Conservation (phyloP, 2,113 vertebrate genomes). For the Paratilapia polleni region DNA sequence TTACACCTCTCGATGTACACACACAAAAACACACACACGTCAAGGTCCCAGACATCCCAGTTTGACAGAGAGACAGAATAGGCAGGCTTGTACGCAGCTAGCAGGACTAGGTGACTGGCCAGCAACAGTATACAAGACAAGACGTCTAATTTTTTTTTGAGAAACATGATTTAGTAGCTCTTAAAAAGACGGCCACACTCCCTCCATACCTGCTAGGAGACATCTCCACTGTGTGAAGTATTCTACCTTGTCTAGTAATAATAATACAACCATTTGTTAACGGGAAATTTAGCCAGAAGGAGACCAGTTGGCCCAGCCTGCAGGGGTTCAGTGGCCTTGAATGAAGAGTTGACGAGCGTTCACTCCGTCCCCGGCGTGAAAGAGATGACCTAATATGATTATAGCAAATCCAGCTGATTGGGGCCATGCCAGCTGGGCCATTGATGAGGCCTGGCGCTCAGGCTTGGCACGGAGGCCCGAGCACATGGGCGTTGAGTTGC, state of each 20-base stretch:
- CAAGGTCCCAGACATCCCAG: constrained; percentile 67
- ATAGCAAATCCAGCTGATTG: constrained; percentile 74
- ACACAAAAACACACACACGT: constrained; percentile 28
- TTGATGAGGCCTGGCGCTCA: constrained; percentile 58
- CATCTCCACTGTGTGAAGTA: background rate
- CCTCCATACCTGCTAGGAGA: constrained; percentile 12
- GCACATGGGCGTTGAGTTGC: constrained; percentile 28
- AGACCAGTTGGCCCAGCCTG: background rate
- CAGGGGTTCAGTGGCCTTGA: constrained; percentile 24
- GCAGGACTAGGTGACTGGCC: constrained; percentile 59
- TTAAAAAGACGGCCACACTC: constrained; percentile 21
- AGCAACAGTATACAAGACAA: constrained; percentile 7
- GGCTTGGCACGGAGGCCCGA: constrained; percentile 55
- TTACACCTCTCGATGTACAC: constrained; percentile 47
- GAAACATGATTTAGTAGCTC: constrained; percentile 17
- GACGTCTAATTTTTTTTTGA: constrained; percentile 25
- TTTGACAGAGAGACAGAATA: constrained; percentile 56
- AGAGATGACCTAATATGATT: constrained; percentile 73
- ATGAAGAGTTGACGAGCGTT: constrained; percentile 51
- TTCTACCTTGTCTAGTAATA: constrained; percentile 3
- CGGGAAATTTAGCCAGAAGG: constrained; percentile 21
- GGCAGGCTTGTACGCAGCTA: constrained; percentile 53
- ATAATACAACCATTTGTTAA: constrained; percentile 12
- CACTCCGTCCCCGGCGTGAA: constrained; percentile 54
- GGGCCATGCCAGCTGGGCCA: constrained; percentile 68